These are phyloP conservation scores for Trichechus manatus DNA, from an alignment of 2,113 vertebrate species.

Conservation along the genomic window DNA sequence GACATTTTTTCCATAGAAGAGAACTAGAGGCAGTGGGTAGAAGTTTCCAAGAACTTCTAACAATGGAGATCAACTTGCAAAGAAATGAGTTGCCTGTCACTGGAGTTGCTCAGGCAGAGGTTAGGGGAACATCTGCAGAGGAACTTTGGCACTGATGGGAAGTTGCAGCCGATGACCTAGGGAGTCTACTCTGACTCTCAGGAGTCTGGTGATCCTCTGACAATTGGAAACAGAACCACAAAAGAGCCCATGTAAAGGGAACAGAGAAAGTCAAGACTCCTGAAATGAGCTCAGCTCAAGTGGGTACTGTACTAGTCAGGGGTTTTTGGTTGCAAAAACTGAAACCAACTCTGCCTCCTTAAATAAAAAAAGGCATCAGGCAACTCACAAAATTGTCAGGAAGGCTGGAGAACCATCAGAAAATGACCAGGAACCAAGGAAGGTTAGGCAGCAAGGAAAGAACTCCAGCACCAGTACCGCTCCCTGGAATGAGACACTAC, in stretches of 20 bases:
- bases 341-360: conserved; percentile 13
- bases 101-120: background rate
- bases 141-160: too few species aligned
- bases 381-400: background rate
- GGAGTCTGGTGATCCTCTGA: conserved; percentile 6
- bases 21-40: background rate
- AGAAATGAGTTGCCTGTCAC: background rate
- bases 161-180: background rate
- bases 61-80: background rate
- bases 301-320: background rate
- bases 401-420: background rate
- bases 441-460: background rate
- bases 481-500: background rate
- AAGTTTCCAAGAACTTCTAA: background rate
- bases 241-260: background rate
- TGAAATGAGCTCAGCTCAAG: background rate
- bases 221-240: background rate
- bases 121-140: background rate
- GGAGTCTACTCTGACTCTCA: background rate
- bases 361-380: background rate
- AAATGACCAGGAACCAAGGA: background rate
- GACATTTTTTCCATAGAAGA: background rate
- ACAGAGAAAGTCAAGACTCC: background rate
- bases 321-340: background rate
- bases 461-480: too few species aligned